Base-by-base conservation (phyloP, 2,888 invertebrate genomes). In the Thymelicus lineola region DNA sequence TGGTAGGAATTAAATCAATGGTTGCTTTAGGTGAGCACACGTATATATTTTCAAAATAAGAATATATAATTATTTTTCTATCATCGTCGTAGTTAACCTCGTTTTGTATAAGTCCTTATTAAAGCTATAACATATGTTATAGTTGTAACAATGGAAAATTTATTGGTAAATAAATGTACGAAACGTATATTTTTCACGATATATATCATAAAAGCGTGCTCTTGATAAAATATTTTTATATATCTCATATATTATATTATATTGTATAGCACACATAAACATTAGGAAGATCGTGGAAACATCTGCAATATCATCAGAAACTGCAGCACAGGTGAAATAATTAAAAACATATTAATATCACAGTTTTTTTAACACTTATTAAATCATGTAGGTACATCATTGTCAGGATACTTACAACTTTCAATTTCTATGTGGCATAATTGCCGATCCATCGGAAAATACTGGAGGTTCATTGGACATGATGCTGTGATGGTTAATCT, bases 361-460 rank as follows among this genome's bases (percentile, higher is more conserved):
- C 61, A 59, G 35, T 5, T 7, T 45, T 6, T 59, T 36, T 20
- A 50, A 70, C 38, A 64, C 45, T 64, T 53, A 45, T 57, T 46
- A 57, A 20, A 14, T n/a, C 53, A 20, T 17, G 12, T 7, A 17
- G 15, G 6, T 10, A 60, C 48, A 61, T 70, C 74, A 80, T 81
- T 81, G 74, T 81, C 79, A 84, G 86, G 84, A 89, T 96, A 98
- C 98, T 98, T 97, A 98, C 98, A 98, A 95, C 98, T 98, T 96
- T 98, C 98, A 83, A 98, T 98, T 95, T 98, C 98, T 89, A 98
- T 97, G 87, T 98, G 97, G 91, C 98, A 98, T 77, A 98, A 93
- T 88, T 98, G 98, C 79, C 98, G 96, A 90, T 98, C 98, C 98
- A 98, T 98, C 50, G 98, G 98, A 89, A 98, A 98, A 91, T 98